Conservation (phyloP, 2,113 vertebrate species). For the Macrotis lagotis region DNA sequence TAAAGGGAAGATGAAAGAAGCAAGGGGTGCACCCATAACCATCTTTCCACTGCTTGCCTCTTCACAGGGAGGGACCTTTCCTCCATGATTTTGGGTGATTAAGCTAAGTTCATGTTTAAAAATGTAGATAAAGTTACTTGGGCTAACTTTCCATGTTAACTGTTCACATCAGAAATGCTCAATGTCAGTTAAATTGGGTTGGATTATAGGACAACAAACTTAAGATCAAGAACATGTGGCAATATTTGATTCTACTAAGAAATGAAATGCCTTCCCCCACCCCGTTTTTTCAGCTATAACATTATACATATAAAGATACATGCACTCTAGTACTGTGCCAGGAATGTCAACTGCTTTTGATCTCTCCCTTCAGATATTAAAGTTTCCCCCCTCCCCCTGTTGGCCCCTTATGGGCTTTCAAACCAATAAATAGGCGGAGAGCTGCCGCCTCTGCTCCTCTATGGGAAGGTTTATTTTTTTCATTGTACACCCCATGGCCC, state of each 20-base stretch:
- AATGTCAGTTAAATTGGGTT: conserved; percentile 84
- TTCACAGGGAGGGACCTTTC: conserved; percentile 66
- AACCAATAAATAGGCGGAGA: conserved; percentile 83
- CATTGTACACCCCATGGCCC: conserved; percentile 81
- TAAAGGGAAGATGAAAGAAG: background rate
- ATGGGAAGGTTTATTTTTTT: conserved; percentile 81
- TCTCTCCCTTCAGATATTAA: conserved; percentile 87
- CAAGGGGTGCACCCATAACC: background rate
- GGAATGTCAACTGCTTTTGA: conserved; percentile 86
- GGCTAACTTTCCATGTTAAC: conserved; percentile 85
- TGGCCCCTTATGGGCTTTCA: conserved; percentile 82
- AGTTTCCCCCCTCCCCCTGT: conserved; percentile 74
- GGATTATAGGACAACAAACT: conserved; percentile 84
- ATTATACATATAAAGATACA: conserved; percentile 85
- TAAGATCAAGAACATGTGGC: conserved; percentile 87
- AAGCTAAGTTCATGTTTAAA: conserved; percentile 86
- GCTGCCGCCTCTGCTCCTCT: conserved; percentile 80
- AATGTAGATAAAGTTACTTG: conserved; percentile 70
- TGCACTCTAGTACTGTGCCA: conserved; percentile 78
- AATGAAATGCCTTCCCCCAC: conserved; percentile 77
- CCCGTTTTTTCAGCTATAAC: conserved; percentile 75
- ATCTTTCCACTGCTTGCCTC: background rate
- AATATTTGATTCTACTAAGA: conserved; percentile 85
- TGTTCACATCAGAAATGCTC: conserved; percentile 86
- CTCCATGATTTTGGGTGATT: conserved; percentile 79